Base-by-base conservation (phyloP, 1,140 invertebrate genomes). In the Drosophila bipectinata region DNA sequence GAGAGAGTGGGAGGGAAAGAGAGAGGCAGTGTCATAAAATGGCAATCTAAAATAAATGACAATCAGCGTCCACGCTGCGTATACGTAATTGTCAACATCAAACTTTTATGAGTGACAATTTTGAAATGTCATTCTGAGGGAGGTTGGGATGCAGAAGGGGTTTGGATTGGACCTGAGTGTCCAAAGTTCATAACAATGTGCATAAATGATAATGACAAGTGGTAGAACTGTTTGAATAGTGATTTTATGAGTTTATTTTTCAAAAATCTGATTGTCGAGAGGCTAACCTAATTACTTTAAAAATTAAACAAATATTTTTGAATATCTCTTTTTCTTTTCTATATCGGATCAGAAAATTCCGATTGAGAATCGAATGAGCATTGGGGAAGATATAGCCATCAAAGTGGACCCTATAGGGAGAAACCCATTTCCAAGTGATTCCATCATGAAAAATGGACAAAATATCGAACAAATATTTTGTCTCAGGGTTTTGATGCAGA, bases 31-130 rank as follows among this genome's bases (percentile, higher is more conserved):
- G 63, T 14, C 64, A 67, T 67, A 41, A 56, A 69, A 48, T 48
- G 66, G 28, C 51, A 69, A 57, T 69, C 63, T 39, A 69, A 57
- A 69, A 69, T 49, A 30, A 69, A 69, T 69, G 59, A 77, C 75
- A 83, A 83, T 78, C 76, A 78, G 72, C 76, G 73, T 62, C 71
- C 81, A 63, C 81, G 63, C 52, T 81, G 82, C 82, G 82, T 84
- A 74, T 84, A 81, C 81, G 82, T 85, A 84, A 84, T 85, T 84
- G 75, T 59, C 48, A 59, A 48, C 58, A 57, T 85, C 47, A 68
- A 85, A 85, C 82, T 85, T 85, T 85, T 87, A 85, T 85, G 74
- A 85, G 82, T 78, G 81, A 87, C 82, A 85, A 85, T 85, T 87
- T 84, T 63, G 80, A 66, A 71, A 49, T 79, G 61, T 73, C 69